A percentile compares a stretch with the other conserved stretches of the same genome.
phyloP scores from a whole-genome alignment of 1,140 invertebrate genomes.

The Dufourea novaeangliae region DNA sequence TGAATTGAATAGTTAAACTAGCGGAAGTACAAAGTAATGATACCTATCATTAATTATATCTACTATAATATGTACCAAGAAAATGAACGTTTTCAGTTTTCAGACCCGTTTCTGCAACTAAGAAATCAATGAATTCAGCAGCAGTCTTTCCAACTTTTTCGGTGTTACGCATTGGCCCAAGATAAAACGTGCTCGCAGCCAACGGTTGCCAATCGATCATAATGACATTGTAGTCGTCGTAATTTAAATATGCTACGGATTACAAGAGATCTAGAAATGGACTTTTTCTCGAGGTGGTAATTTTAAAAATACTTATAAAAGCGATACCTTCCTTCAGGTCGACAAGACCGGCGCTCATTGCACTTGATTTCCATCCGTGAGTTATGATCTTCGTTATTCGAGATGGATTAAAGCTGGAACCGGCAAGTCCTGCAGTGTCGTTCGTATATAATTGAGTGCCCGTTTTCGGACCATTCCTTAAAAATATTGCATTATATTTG shows the following conservation, averaged over 20 bases:
- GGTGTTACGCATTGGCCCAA: slow-evolving; percentile 85
- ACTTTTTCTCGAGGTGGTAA: not conserved
- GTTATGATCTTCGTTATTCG: slow-evolving; percentile 85
- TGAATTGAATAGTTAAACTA: not conserved
- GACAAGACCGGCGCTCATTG: slow-evolving; percentile 69
- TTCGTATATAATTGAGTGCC: slow-evolving; percentile 73
- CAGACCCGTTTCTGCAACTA: slow-evolving; percentile 82
- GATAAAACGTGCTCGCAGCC: slow-evolving; percentile 85
- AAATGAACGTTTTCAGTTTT: slow-evolving; percentile 84
- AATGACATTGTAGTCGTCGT: slow-evolving; percentile 85
- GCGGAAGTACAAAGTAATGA: slow-evolving; percentile 9
- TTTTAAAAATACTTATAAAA: not conserved
- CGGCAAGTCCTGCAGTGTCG: slow-evolving; percentile 68
- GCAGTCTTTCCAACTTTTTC: slow-evolving; percentile 84
- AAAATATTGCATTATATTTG: slow-evolving; percentile 33
- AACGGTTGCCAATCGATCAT: slow-evolving; percentile 86
- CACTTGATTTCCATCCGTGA: slow-evolving; percentile 88
- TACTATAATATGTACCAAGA: slow-evolving; percentile 78
- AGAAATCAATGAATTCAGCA: slow-evolving; percentile 84
- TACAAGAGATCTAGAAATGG: slow-evolving; percentile 30
- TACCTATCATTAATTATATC: not conserved
- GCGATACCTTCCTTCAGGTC: slow-evolving; percentile 76
- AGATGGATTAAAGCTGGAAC: slow-evolving; percentile 82
- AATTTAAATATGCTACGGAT: slow-evolving; percentile 82
- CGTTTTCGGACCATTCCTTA: slow-evolving; percentile 72